These are phyloP conservation scores for Marmota flaviventris DNA, from an alignment of 2,113 vertebrate species.

Conservation along the genomic window DNA sequence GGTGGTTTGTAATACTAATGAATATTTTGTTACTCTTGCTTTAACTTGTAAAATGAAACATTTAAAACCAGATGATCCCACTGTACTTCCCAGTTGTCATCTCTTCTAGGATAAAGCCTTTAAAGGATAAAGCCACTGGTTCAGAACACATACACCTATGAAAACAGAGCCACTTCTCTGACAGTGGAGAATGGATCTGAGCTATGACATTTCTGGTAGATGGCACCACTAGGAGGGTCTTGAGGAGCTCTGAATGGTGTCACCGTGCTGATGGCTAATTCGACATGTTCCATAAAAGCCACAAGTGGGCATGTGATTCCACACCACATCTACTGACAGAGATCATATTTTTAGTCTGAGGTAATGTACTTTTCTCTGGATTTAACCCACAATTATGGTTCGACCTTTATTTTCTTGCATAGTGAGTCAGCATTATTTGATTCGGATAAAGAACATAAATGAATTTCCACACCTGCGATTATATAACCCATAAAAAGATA, in stretches of 20 bases:
- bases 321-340: neutral
- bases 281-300: slow-evolving; percentile 33
- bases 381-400: neutral
- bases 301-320: neutral
- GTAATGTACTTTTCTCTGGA: neutral
- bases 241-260: neutral
- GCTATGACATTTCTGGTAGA: neutral
- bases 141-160: neutral
- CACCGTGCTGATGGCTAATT: neutral
- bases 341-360: neutral
- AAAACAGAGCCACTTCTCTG: neutral
- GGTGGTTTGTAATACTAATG: neutral
- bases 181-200: neutral
- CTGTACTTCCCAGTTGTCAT: neutral
- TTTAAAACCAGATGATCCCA: neutral
- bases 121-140: neutral
- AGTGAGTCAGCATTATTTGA: slow-evolving; percentile 66
- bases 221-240: neutral
- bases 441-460: neutral
- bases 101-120: neutral
- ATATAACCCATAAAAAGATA: slow-evolving; percentile 41
- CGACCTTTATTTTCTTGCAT: slow-evolving; percentile 4
- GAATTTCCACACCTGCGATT: neutral
- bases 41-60: slow-evolving; percentile 2
- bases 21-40: neutral